A percentile compares a stretch with the other conserved stretches of the same genome.
These are phyloP conservation scores for Ligdia adustata DNA, from an alignment of 2,888 invertebrate genomes.

Conservation along the genomic window DNA sequence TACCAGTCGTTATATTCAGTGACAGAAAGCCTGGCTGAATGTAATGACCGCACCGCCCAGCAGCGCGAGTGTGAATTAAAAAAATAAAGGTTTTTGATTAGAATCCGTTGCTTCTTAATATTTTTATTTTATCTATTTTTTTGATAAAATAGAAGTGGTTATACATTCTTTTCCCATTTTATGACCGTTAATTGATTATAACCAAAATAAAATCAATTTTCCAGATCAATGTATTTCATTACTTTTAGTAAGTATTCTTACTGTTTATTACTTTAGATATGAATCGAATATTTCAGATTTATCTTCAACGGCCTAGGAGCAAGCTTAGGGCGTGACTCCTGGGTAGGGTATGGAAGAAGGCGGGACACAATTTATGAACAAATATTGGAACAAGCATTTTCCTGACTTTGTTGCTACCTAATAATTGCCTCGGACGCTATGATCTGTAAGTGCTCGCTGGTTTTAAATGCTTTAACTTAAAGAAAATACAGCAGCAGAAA, in stretches of 20 bases:
- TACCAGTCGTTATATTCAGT: conserved; percentile 66
- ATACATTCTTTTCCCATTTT: no score
- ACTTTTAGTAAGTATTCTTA: conserved; percentile 11
- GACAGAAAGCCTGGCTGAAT: conserved; percentile 60
- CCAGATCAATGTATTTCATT: no score
- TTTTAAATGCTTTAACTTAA: conserved; percentile 8
- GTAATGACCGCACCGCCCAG: conserved; percentile 66
- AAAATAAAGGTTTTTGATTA: conserved; percentile 38
- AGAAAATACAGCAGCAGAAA: conserved; percentile 12
- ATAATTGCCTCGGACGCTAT: conserved; percentile 7
- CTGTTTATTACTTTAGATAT: conserved; percentile 3
- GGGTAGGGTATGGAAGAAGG: conserved; percentile 31
- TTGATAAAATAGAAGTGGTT: no score
- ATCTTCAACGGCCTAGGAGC: conserved; percentile 21
- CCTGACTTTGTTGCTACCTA: conserved; percentile 9
- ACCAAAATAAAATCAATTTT: no score
- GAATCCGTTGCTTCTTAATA: conserved; percentile 35
- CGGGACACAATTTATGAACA: conserved; percentile 39
- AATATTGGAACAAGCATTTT: conserved; percentile 32
- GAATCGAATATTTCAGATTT: conserved; percentile 10
- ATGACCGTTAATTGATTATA: no score
- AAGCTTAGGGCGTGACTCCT: conserved; percentile 42
- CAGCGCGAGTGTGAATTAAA: conserved; percentile 43
- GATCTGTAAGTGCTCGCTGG: background rate
- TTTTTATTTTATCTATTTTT: no score